Conservation (phyloP, 2,113 vertebrate genomes). For the Periophthalmus modestus region DNA sequence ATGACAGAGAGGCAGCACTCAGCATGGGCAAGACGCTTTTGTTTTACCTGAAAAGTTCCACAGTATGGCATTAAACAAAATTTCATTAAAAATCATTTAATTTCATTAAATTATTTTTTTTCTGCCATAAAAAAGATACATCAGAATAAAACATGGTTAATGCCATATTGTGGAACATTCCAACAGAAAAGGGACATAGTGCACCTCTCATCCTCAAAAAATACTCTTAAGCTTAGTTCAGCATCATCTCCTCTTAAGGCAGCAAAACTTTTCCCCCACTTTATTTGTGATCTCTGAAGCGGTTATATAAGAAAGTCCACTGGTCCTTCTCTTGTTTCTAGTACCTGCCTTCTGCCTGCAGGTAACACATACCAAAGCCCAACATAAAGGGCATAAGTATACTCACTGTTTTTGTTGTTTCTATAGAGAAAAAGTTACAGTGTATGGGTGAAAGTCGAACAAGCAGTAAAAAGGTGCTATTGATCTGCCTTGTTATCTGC, state of each 20-base stretch:
- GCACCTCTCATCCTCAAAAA: neutral
- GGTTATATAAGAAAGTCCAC: constrained; percentile 59
- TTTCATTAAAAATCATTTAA: too few species aligned
- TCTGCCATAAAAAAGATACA: too few species aligned
- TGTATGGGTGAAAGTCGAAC: constrained; percentile 3
- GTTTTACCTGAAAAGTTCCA: neutral
- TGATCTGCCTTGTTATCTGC: constrained; percentile 37
- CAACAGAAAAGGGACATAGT: too few species aligned
- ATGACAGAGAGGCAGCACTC: too few species aligned
- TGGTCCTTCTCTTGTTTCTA: constrained; percentile 45
- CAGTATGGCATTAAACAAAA: neutral
- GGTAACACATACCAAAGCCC: constrained; percentile 55
- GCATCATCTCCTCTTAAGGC: constrained; percentile 31
- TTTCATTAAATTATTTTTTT: too few species aligned
- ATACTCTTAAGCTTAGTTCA: constrained; percentile 22
- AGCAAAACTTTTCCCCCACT: constrained; percentile 40
- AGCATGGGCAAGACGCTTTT: neutral
- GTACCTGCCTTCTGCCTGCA: constrained; percentile 48
- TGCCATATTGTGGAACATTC: too few species aligned
- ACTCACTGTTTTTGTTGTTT: constrained; percentile 31
- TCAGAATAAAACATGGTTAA: too few species aligned
- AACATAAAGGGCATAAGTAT: constrained; percentile 56
- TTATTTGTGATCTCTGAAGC: constrained; percentile 46
- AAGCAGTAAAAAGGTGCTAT: neutral
- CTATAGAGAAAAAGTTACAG: constrained; percentile 25